These are phyloP conservation scores for Theocolax elegans DNA, from an alignment of 1,140 invertebrate genomes.

Conservation along the genomic window DNA sequence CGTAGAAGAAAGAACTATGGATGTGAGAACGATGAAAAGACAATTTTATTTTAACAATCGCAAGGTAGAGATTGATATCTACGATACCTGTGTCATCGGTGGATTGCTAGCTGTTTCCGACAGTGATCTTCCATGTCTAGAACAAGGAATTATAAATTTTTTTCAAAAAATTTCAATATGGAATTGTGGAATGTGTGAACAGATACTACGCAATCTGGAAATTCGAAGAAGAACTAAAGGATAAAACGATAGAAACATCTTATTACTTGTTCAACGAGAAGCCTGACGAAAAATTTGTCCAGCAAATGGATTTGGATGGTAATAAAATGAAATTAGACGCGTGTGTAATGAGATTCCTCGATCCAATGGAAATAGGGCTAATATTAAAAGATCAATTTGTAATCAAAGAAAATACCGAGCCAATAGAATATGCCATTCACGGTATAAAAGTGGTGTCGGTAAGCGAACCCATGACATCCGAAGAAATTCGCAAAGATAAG, in stretches of 20 bases:
- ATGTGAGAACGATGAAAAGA: slow-evolving; percentile 48
- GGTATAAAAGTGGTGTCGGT: slow-evolving; percentile 48
- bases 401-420: neutral
- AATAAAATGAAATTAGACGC: slow-evolving; percentile 40
- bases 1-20: slow-evolving; percentile 32
- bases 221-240: slow-evolving; percentile 51
- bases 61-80: slow-evolving; percentile 50
- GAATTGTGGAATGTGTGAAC: slow-evolving; percentile 50
- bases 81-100: slow-evolving; percentile 52
- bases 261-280: slow-evolving; percentile 58
- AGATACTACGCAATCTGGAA: slow-evolving; percentile 56
- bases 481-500: slow-evolving; percentile 58
- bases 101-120: slow-evolving; percentile 37
- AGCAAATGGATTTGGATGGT: slow-evolving; percentile 24
- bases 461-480: slow-evolving; percentile 49
- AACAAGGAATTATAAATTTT: slow-evolving; percentile 48
- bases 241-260: slow-evolving; percentile 41
- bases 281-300: slow-evolving; percentile 41
- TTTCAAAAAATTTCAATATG: slow-evolving; percentile 52
- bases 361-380: slow-evolving; percentile 42
- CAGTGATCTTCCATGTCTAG: slow-evolving; percentile 41
- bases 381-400: slow-evolving; percentile 45
- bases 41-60: slow-evolving; percentile 55
- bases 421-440: slow-evolving; percentile 54
- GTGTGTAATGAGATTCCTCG: slow-evolving; percentile 50